A percentile compares a stretch with the other conserved stretches of the same genome.
Conservation (phyloP, 2,888 invertebrate species). For the Globia sparganii region DNA sequence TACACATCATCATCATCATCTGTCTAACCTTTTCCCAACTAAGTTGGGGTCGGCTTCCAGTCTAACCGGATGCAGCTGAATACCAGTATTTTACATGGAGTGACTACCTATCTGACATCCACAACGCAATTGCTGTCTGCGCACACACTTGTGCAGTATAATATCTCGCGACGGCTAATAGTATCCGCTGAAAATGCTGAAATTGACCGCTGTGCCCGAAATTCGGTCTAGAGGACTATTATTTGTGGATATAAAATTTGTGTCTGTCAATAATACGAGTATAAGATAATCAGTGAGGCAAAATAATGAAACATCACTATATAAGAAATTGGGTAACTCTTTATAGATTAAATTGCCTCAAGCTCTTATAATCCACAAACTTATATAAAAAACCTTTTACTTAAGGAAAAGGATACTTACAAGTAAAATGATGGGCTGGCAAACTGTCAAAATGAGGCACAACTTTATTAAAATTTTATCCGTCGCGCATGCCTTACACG, state of each 20-base stretch:
- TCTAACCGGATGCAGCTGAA: no score
- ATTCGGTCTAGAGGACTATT: no score
- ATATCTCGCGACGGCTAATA: no score
- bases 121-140: no score
- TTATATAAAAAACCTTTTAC: neutral
- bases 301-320: neutral
- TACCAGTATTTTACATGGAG: no score
- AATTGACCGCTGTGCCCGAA: no score
- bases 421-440: neutral
- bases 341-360: neutral
- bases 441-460: conserved; percentile 23
- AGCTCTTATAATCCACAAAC: neutral
- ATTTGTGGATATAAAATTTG: neutral
- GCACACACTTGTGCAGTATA: no score
- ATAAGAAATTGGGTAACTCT: neutral
- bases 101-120: no score
- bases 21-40: no score
- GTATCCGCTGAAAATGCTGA: no score
- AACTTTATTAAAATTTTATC: conserved; percentile 47
- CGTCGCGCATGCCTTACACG: conserved; percentile 6
- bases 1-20: no score
- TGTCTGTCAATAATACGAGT: neutral
- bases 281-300: neutral
- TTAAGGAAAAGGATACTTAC: conserved; percentile 1
- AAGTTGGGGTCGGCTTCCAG: no score